Percentiles rank a stretch among this genome's conserved stretches.
These are phyloP conservation scores for Morbakka virulenta DNA, from an alignment of 30 jellyfish, hydroid and myxozoan species.

Conservation along the genomic window DNA sequence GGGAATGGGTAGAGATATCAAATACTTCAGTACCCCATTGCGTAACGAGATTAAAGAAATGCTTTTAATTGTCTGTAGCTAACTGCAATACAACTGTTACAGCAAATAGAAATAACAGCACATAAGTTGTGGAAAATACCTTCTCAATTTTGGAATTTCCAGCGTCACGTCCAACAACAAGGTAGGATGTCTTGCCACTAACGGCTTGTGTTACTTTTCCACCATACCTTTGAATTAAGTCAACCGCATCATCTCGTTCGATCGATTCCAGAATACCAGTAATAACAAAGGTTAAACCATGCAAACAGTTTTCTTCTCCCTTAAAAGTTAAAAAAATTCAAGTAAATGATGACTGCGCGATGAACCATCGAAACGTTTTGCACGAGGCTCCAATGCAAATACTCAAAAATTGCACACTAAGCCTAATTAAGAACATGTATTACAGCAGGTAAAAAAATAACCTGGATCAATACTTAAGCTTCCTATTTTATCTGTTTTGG, in stretches of 20 bases:
- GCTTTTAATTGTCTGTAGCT: no score
- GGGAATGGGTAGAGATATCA: background rate
- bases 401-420: background rate
- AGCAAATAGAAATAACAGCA: no score
- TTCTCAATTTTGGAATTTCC: constrained; percentile 88
- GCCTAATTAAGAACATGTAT: no score
- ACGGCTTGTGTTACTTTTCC: constrained; percentile 89
- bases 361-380: background rate
- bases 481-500: no score
- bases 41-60: background rate
- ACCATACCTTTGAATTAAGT: constrained; percentile 78
- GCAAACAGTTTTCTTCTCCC: constrained; percentile 92
- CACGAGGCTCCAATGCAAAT: background rate
- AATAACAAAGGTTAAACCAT: constrained; percentile 87
- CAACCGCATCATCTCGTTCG: constrained; percentile 86
- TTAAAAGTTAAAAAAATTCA: background rate
- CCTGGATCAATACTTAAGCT: no score
- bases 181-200: constrained; percentile 82
- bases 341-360: background rate
- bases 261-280: constrained; percentile 95
- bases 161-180: constrained; percentile 92
- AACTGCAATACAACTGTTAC: no score
- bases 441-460: no score
- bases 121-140: no score
- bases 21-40: background rate